Base-by-base conservation (phyloP, 2,113 vertebrate genomes). In the Pithys albifrons region DNA sequence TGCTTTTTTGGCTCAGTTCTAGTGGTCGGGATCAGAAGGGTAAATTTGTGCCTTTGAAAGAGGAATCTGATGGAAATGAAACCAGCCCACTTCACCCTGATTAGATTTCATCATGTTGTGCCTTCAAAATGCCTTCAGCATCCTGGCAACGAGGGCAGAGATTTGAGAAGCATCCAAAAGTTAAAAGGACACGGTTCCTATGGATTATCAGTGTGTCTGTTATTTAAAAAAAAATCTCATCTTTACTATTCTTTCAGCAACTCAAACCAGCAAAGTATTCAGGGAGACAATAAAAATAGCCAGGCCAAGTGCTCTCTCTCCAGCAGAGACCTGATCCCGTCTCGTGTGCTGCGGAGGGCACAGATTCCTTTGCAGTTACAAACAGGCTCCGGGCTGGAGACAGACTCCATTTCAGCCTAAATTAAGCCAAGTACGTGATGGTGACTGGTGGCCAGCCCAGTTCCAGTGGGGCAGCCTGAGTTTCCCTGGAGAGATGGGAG, bases 331-430 rank as follows among this genome's bases (percentile, higher is more conserved):
- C 92, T 48, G 90, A 93, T 93, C 91, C 94, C 0, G 1, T 86
- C 95, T 93, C 4, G 0, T 96, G 85, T 45, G 55, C 51, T 85
- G 54, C 0, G 0, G 59, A 77, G 75, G 72, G 79, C 85, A 20
- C 85, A 37, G 88, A 97, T 97, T 94, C 95, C 94, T 96, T 91
- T 93, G 90, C 90, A 88, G 85, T 93, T 96, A 86, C 79, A 83
- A 39, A 9, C 25, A 9, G 95, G 79, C 92, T 90, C 69, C 31
- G 1, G 82, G 61, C 93, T 93, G 93, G 57, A 96, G 95, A 84
- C 92, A 86, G 88, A 33, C 93, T 97, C 82, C 43, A 9, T 93
- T 95, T 94, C 95, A 93, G 92, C 66, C 91, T 95, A 96, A 96
- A 94, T 97, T 96, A 95, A 89, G 90, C 52, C 19, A 94, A 96